These are phyloP conservation scores for Physella acuta DNA, from an alignment of 1,140 invertebrate genomes.

Conservation along the genomic window DNA sequence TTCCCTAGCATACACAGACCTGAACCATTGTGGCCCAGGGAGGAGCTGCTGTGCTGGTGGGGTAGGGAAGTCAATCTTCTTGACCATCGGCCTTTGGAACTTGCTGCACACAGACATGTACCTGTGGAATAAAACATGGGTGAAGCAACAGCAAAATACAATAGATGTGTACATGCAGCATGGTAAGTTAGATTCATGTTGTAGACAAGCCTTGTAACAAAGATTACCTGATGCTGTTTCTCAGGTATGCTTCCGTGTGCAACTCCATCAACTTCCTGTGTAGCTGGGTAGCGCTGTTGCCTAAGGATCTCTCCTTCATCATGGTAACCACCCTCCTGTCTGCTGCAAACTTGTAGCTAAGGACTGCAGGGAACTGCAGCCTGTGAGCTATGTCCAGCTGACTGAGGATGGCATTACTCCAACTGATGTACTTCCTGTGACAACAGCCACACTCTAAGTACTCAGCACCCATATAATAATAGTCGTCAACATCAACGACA, in stretches of 20 bases:
- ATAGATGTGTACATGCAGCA: no score
- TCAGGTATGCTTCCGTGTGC: constrained; percentile 24
- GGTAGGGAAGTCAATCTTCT: not conserved
- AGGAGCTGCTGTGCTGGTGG: constrained; percentile 15
- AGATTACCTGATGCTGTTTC: not conserved
- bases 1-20: constrained; percentile 33
- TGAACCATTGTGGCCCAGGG: constrained; percentile 30
- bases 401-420: not conserved
- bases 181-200: not conserved
- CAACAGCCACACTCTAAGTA: not conserved
- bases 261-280: constrained; percentile 25
- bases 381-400: not conserved
- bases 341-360: not conserved
- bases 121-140: no score
- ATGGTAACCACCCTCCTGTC: not conserved
- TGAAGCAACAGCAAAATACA: no score
- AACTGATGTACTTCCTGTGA: not conserved
- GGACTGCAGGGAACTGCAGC: constrained; percentile 1
- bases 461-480: not conserved
- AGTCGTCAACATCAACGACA: no score
- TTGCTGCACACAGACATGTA: no score
- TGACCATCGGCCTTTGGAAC: not conserved
- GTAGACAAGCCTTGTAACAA: constrained; percentile 16
- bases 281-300: constrained; percentile 30
- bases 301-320: constrained; percentile 27